Percentiles rank a stretch among this genome's conserved stretches.
Evolutionary conservation across 2,797 vertebrate species (phyloP).

Genomic region (Dendrocincla tyrannina): DNA sequence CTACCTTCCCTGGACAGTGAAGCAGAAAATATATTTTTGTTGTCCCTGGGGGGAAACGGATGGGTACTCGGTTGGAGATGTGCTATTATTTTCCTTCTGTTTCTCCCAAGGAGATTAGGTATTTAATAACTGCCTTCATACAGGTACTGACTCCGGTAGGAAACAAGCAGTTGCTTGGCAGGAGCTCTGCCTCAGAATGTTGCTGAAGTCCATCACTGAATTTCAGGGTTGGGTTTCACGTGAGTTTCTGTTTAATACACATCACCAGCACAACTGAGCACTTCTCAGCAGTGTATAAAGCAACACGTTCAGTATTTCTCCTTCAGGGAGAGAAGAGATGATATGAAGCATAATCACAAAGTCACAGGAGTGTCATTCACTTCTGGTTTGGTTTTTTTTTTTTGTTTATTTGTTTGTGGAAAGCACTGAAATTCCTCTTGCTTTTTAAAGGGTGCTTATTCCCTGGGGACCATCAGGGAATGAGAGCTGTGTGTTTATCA

Average conservation of each 20-base stretch:
- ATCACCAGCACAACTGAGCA: neutral
- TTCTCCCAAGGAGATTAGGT: neutral
- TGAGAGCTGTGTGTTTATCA: neutral
- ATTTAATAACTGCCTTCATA: neutral
- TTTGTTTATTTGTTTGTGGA: neutral
- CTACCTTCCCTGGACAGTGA: neutral
- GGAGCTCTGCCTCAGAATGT: neutral
- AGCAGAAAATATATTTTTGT: neutral
- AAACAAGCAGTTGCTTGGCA: neutral
- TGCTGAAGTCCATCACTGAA: neutral
- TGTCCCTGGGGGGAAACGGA: neutral
- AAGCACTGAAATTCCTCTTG: neutral
- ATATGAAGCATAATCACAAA: neutral
- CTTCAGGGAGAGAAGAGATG: neutral
- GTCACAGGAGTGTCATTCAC: rapidly evolving
- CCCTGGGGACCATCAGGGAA: neutral
- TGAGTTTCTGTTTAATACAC: neutral
- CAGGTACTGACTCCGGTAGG: neutral
- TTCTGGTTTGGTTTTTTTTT: neutral
- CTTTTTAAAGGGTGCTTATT: neutral
- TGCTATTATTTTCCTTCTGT: neutral
- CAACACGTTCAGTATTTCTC: neutral
- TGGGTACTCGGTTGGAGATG: neutral
- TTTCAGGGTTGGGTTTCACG: neutral
- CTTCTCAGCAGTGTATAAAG: neutral